phyloP scores from a whole-genome alignment of 2,888 invertebrate genomes.

The Hypolimnas misippus region DNA sequence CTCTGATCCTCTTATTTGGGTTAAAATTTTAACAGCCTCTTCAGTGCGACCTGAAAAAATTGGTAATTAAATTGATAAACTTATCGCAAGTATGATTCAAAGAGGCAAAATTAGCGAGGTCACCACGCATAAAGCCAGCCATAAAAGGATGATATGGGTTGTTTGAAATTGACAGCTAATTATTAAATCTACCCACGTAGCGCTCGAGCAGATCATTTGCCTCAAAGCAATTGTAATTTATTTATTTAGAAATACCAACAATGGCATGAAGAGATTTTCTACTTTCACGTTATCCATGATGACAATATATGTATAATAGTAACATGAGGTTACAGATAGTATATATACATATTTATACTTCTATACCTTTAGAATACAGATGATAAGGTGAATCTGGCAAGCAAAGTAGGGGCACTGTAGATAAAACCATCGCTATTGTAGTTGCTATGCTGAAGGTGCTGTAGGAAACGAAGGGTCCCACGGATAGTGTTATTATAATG shows the following conservation, averaged over 20 bases:
- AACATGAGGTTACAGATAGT: not conserved
- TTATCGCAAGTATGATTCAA: too few species aligned
- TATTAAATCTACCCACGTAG: too few species aligned
- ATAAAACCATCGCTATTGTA: conserved; percentile 44
- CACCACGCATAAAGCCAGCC: too few species aligned
- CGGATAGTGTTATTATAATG: conserved; percentile 58
- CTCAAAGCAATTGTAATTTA: too few species aligned
- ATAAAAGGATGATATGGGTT: too few species aligned
- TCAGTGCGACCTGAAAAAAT: conserved; percentile 53
- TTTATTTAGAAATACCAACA: too few species aligned
- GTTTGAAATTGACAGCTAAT: too few species aligned
- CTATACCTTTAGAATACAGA: conserved; percentile 62
- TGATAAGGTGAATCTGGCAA: conserved; percentile 69
- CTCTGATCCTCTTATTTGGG: conserved; percentile 59
- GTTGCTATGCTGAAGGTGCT: conserved; percentile 52
- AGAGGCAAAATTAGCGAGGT: too few species aligned
- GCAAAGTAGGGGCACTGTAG: conserved; percentile 58
- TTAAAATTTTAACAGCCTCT: conserved; percentile 57
- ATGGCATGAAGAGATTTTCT: too few species aligned
- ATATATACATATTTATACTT: too few species aligned
- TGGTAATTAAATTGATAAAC: not conserved
- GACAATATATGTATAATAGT: not conserved
- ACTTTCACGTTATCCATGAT: too few species aligned
- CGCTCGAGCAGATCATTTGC: too few species aligned
- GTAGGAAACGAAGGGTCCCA: conserved; percentile 67